A percentile compares a stretch with the other conserved stretches of the same genome.
phyloP scores from a whole-genome alignment of 2,888 invertebrate species.

The Noctua pronuba region DNA sequence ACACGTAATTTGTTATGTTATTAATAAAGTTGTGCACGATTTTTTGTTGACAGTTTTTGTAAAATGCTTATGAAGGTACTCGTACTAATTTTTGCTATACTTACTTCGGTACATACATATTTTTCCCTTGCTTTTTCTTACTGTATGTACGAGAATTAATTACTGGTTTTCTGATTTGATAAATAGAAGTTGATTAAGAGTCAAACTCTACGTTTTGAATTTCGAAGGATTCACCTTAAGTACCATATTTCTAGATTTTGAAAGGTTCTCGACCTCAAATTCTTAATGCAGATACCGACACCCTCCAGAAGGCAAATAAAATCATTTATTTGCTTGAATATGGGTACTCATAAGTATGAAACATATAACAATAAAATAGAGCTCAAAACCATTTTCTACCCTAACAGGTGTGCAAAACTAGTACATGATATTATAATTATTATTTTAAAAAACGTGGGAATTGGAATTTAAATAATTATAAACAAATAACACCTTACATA shows the following conservation, averaged over 20 bases:
- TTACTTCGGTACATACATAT: not conserved
- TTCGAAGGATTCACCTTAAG: not conserved
- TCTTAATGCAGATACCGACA: not conserved
- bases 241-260: not conserved
- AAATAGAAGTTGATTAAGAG: not conserved
- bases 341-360: too few relatives aligned
- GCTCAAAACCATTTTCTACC: too few relatives aligned
- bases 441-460: too few relatives aligned
- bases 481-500: too few relatives aligned
- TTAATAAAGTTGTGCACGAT: not conserved
- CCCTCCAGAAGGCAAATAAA: not conserved
- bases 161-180: not conserved
- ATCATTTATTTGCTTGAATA: too few relatives aligned
- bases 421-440: too few relatives aligned
- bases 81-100: not conserved
- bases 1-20: slow-evolving; percentile 7
- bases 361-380: too few relatives aligned
- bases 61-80: too few relatives aligned
- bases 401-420: too few relatives aligned
- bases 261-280: not conserved
- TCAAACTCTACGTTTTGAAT: not conserved
- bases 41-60: not conserved
- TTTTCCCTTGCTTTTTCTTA: not conserved
- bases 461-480: too few relatives aligned
- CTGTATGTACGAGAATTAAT: not conserved